Percentiles rank a stretch among this genome's conserved stretches.
Evolutionary conservation across 2,797 vertebrate species (phyloP).

Genomic region (Pseudochirops cupreus): DNA sequence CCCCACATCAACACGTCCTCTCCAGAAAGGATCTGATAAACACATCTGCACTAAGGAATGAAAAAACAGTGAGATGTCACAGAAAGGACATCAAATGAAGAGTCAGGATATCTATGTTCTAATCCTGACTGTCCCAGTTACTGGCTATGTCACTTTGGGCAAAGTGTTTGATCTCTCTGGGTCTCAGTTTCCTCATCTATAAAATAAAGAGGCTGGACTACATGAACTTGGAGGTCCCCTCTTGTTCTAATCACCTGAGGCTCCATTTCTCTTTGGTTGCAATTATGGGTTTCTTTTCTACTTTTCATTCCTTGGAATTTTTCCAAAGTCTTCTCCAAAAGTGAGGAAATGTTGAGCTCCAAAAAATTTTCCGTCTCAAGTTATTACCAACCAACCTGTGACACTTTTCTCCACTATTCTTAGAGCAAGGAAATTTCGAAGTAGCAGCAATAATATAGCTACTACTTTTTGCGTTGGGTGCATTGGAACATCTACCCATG

Average conservation of each 20-base stretch:
- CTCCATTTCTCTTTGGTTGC: neutral
- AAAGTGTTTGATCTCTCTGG: neutral
- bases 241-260: neutral
- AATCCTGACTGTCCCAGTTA: neutral
- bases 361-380: neutral
- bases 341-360: neutral
- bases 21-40: constrained; percentile 1
- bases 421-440: neutral
- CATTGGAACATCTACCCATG: neutral
- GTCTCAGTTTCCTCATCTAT: neutral
- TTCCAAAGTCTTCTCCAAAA: neutral
- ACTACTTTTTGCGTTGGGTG: neutral
- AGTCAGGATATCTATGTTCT: neutral
- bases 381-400: neutral
- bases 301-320: neutral
- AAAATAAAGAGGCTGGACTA: neutral
- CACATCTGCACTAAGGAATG: neutral
- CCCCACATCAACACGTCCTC: neutral
- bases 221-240: neutral
- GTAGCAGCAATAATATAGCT: neutral
- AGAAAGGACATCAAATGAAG: neutral
- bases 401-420: neutral
- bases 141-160: neutral
- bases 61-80: neutral
- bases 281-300: neutral